Base-by-base conservation (phyloP, 2,113 vertebrate genomes). In the Steatornis caripensis region DNA sequence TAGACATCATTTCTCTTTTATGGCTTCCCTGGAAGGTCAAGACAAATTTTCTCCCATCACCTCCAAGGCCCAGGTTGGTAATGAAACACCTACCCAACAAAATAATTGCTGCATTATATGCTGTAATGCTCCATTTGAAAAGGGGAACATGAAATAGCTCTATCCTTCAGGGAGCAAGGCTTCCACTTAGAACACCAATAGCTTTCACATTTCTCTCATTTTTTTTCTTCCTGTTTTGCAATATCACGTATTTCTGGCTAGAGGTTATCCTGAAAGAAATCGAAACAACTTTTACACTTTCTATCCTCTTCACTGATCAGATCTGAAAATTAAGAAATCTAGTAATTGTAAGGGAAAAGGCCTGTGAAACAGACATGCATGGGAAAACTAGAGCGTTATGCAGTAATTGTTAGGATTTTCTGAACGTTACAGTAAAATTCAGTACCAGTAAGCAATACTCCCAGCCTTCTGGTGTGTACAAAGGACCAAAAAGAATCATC, bases 1-100 rank as follows among this genome's bases (percentile, higher is more conserved):
- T 72, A 94, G 85, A 83, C 69, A 94, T 86, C 32, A 70, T 91
- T 96, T 76, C 66, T 80, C 64, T 87, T 93, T 96, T 93, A 93
- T 53, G 55, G 83, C 32, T 92, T 94, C 68, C 32, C 75, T 86
- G 27, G 79, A 94, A 96, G 95, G 93, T 94, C 85, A 89, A 78
- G 92, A 93, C 79, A 88, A 90, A 95, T 97, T 84, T 92, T 95
- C 85, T 90, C 88, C 77, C 80, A 86, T 94, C 93, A 86, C 83
- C 79, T 96, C 92, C 76, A 66, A 94, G 88, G 93, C 90, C 92
- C 79, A 92, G 79, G 85, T 51, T 90, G 93, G 92, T 94, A 96
- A 97, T 95, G 95, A 97, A 97, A 97, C 95, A 97, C 93, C 93
- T 95, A 45, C 82, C 90, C 83, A 86, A 48, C 69, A 93, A 90